Conservation (phyloP, 2,113 vertebrate species). For the Verasper variegatus region DNA sequence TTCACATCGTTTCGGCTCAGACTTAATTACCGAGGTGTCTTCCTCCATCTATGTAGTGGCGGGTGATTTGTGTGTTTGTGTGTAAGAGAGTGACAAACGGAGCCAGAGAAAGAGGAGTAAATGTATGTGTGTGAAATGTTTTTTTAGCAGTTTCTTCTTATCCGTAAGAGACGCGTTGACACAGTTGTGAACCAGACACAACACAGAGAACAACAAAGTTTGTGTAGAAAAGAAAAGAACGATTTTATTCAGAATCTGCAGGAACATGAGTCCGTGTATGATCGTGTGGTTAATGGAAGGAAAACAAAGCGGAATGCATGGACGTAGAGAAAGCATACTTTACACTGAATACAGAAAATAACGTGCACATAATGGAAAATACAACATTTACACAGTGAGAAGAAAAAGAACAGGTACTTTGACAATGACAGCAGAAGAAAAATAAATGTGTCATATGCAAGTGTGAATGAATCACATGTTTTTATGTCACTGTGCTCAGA, state of each 20-base stretch:
- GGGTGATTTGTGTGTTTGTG: constrained; percentile 40
- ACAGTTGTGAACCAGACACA: constrained; percentile 27
- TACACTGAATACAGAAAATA: constrained; percentile 41
- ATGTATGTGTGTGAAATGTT: neutral
- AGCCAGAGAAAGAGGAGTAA: neutral
- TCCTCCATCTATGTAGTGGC: constrained; percentile 40
- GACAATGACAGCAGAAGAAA: neutral
- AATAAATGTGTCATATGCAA: neutral
- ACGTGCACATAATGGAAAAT: constrained; percentile 52
- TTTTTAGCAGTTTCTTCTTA: neutral
- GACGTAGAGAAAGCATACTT: constrained; percentile 30
- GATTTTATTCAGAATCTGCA: constrained; percentile 55
- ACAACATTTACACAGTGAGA: constrained; percentile 17
- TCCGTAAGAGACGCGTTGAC: neutral
- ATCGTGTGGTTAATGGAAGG: neutral
- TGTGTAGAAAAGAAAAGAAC: constrained; percentile 44
- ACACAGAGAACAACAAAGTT: constrained; percentile 39
- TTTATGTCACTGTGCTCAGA: constrained; percentile 30
- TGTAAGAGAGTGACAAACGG: neutral
- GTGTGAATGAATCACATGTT: constrained; percentile 11
- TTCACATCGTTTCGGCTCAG: constrained; percentile 35
- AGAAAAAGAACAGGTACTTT: constrained; percentile 5
- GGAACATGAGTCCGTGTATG: constrained; percentile 27
- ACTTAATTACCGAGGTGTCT: constrained; percentile 42
- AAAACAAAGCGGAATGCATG: constrained; percentile 27